Conservation (phyloP, 2,797 vertebrate genomes). For the Sphaeramia orbicularis region DNA sequence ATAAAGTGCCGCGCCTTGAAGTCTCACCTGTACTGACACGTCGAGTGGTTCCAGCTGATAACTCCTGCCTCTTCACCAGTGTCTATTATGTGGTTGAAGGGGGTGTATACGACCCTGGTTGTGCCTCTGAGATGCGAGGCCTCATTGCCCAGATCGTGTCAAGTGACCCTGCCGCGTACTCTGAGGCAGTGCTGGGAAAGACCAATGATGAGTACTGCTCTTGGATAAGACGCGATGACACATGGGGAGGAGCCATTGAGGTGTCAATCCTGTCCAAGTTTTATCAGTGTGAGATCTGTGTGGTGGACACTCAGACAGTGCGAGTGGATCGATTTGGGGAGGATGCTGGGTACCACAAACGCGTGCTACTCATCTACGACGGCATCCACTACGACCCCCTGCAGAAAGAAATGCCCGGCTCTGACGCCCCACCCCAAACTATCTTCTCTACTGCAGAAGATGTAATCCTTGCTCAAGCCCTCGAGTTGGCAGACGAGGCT, state of each 20-base stretch:
- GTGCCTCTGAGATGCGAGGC: constrained; percentile 92
- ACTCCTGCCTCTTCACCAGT: constrained; percentile 98
- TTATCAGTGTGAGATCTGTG: constrained; percentile 98
- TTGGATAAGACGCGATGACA: constrained; percentile 95
- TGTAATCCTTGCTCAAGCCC: constrained; percentile 91
- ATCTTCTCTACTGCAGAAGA: constrained; percentile 93
- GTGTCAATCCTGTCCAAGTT: constrained; percentile 97
- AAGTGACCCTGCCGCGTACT: constrained; percentile 91
- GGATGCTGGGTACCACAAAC: constrained; percentile 92
- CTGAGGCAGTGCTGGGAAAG: constrained; percentile 94
- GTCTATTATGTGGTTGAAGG: constrained; percentile 96
- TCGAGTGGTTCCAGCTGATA: constrained; percentile 93
- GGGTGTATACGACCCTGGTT: constrained; percentile 90
- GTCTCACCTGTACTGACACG: constrained; percentile 85
- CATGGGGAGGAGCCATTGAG: constrained; percentile 98
- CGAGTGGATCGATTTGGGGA: constrained; percentile 98
- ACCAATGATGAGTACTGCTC: constrained; percentile 94
- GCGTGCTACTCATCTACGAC: constrained; percentile 96
- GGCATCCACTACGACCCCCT: constrained; percentile 98
- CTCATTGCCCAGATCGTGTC: constrained; percentile 96
- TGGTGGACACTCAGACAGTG: constrained; percentile 97
- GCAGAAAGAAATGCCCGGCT: constrained; percentile 85
- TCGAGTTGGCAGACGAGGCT: constrained; percentile 96
- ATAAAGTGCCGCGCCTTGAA: constrained; percentile 81
- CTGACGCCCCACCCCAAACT: constrained; percentile 92